Conservation (phyloP, 1,140 invertebrate species). For the Drosophila kanapiae region DNA sequence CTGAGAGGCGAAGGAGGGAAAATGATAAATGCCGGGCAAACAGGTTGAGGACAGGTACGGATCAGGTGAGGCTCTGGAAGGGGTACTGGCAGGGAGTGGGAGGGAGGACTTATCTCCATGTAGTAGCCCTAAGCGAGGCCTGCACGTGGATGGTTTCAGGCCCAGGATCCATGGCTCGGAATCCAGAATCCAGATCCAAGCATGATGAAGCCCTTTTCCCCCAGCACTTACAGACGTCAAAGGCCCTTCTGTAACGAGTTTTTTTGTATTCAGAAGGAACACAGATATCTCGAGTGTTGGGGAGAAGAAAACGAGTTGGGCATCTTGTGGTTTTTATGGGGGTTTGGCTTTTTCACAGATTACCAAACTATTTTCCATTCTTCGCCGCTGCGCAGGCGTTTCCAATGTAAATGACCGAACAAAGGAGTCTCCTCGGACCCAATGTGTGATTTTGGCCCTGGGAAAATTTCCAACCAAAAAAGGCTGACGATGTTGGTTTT, state of each 20-base stretch:
- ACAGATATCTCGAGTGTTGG: slow-evolving; percentile 6
- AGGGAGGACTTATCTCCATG: slow-evolving; percentile 28
- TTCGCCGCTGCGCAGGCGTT: slow-evolving; percentile 37
- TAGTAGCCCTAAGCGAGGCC: slow-evolving; percentile 72
- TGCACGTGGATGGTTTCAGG: slow-evolving; percentile 62
- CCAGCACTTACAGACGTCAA: slow-evolving; percentile 68
- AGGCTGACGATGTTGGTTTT: slow-evolving; percentile 12
- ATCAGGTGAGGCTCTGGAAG: slow-evolving; percentile 12
- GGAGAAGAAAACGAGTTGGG: slow-evolving; percentile 65
- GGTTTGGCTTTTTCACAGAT: slow-evolving; percentile 83
- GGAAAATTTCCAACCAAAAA: slow-evolving; percentile 25
- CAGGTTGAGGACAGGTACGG: slow-evolving; percentile 77
- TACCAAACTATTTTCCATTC: slow-evolving; percentile 72
- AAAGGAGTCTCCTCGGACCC: slow-evolving; percentile 34
- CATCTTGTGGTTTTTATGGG: slow-evolving; percentile 79
- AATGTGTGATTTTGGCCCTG: slow-evolving; percentile 57
- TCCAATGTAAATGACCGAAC: slow-evolving; percentile 52
- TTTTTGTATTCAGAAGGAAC: slow-evolving; percentile 59
- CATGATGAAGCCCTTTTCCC: slow-evolving; percentile 74
- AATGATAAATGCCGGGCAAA: slow-evolving; percentile 77
- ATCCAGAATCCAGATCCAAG: slow-evolving; percentile 3
- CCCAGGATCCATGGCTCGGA: slow-evolving; percentile 7
- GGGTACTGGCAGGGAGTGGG: slow-evolving; percentile 13
- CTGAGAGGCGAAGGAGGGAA: slow-evolving; percentile 56
- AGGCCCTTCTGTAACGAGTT: slow-evolving; percentile 66